Base-by-base conservation (phyloP, 2,888 invertebrate genomes). In the Hyposoter dolosus region DNA sequence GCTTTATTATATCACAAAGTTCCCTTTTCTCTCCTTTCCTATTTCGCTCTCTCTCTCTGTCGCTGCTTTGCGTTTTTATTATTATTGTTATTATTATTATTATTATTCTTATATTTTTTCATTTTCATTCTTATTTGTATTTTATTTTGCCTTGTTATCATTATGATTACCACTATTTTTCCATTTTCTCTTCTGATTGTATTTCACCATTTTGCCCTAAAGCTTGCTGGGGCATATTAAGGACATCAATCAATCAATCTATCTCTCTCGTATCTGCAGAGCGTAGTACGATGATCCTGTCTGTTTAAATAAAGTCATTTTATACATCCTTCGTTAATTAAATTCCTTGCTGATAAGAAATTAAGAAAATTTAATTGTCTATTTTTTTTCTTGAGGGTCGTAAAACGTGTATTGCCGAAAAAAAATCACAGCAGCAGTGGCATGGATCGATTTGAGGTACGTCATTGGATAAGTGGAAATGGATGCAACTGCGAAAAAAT, bases 1-100 rank as follows among this genome's bases (percentile, higher is more conserved):
- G 75, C 84, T 86, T 68, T 74, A 80, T 76, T 69, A 53, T 53
- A 79, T 43, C 43, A 23, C 69, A 35, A 45, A 50, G 9, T 32
- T 71, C 71, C 7, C n/a, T 75, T 60, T 17, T 45, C 19, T 23
- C 19, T 56, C 60, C 32, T 56, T 74, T 12, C 19, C 43, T 66
- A 69, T 43, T 75, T 60, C 69, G 45, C 53, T 74, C 43, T 82
- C 63, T 80, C 40, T 50, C 75, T 50, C 43, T 47, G 69, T 60
- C n/a, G n/a, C n/a, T n/a, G n/a, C n/a, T n/a, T n/a, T n/a, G n/a
- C n/a, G n/a, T n/a, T n/a, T n/a, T n/a, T n/a, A n/a, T n/a, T n/a
- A n/a, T n/a, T n/a, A n/a, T n/a, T n/a, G n/a, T n/a, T n/a, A n/a
- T n/a, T n/a, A n/a, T n/a, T n/a, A n/a, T n/a, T n/a, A n/a, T n/a